Evolutionary conservation across 2,888 invertebrate genomes (phyloP).

Genomic region (Lasius platythorax): DNA sequence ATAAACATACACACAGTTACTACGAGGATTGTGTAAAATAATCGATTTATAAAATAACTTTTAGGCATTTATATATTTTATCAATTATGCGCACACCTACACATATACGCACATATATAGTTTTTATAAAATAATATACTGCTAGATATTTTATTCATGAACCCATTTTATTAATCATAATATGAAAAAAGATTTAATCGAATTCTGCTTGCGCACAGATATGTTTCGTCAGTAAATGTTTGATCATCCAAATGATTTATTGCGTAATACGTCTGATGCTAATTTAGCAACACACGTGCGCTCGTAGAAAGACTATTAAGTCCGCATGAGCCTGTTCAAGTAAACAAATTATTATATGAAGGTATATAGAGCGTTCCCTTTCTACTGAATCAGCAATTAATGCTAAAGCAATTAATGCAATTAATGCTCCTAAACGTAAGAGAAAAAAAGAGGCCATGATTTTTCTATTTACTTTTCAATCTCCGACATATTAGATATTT

Average conservation of each 20-base stretch:
- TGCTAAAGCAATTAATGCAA: neutral
- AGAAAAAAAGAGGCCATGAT: neutral
- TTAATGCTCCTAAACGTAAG: too few relatives aligned
- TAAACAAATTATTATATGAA: slow-evolving; percentile 5
- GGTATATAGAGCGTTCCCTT: neutral
- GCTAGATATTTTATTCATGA: neutral
- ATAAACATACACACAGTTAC: neutral
- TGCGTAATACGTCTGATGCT: neutral
- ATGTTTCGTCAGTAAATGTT: neutral
- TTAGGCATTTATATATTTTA: neutral
- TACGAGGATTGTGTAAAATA: neutral
- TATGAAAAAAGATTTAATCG: neutral
- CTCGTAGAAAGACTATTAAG: slow-evolving; percentile 2
- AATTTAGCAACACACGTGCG: slow-evolving; percentile 2
- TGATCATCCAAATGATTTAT: slow-evolving; percentile 23
- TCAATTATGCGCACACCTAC: neutral
- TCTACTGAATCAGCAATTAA: neutral
- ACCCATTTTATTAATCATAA: neutral
- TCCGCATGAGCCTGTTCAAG: neutral
- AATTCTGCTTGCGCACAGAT: neutral
- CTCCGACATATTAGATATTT: neutral
- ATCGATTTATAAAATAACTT: neutral
- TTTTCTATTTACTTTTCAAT: neutral
- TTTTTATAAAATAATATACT: neutral
- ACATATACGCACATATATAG: neutral